Percentiles rank a stretch among this genome's conserved stretches.
These are phyloP conservation scores for Trichacis sp. DNA, from an alignment of 2,888 invertebrate genomes.

Conservation along the genomic window DNA sequence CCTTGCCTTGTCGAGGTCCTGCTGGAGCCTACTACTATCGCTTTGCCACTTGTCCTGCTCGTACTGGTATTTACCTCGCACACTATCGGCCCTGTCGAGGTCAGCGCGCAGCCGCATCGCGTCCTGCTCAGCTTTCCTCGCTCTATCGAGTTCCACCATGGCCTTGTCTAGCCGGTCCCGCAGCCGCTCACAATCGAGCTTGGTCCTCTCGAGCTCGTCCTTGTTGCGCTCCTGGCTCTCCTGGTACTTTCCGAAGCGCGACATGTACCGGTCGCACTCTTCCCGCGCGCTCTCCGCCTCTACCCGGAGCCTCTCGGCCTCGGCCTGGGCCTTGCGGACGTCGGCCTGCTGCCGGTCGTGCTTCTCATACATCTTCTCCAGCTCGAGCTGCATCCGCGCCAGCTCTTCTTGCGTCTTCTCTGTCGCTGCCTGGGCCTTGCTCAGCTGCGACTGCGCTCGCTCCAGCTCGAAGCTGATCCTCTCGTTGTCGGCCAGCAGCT, in stretches of 20 bases:
- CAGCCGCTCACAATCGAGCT: conserved; percentile 84
- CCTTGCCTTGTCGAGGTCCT: conserved; percentile 77
- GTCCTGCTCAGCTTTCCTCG: conserved; percentile 79
- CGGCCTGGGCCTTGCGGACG: conserved; percentile 83
- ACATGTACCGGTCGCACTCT: conserved; percentile 80
- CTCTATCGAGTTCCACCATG: conserved; percentile 82
- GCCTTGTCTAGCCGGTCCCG: conserved; percentile 85
- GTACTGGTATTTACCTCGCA: conserved; percentile 84
- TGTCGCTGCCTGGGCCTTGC: conserved; percentile 85
- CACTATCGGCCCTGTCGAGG: conserved; percentile 81
- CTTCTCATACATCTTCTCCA: conserved; percentile 92
- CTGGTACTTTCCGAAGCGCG: conserved; percentile 82
- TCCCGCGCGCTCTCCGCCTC: conserved; percentile 84
- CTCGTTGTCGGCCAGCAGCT: conserved; percentile 85
- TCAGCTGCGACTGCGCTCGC: conserved; percentile 86
- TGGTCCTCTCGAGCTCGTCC: conserved; percentile 82
- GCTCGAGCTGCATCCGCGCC: conserved; percentile 85
- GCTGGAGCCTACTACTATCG: conserved; percentile 71
- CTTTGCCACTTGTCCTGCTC: conserved; percentile 78
- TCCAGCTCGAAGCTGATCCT: conserved; percentile 88
- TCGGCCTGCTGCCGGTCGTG: conserved; percentile 88
- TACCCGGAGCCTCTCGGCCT: conserved; percentile 77
- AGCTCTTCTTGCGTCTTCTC: conserved; percentile 93
- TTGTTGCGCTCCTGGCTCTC: conserved; percentile 76
- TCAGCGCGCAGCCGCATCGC: conserved; percentile 77